phyloP scores from a whole-genome alignment of 2,113 vertebrate genomes.

The Nothobranchius furzeri region DNA sequence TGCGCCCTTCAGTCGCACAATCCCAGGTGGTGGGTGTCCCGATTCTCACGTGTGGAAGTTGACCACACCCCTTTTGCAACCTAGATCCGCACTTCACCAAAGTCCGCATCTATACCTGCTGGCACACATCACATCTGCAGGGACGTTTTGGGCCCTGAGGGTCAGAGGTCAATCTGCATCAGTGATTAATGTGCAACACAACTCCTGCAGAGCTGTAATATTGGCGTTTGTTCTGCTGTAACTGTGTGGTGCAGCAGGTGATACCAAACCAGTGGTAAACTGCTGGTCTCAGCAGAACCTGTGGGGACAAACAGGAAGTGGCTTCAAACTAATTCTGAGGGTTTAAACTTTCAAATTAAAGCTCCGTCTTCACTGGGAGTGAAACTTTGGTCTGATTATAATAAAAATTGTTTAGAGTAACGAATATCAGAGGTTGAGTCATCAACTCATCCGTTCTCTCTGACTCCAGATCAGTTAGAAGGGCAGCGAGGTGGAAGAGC shows the following conservation, averaged over 20 bases:
- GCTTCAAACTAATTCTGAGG: neutral
- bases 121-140: slow-evolving; percentile 13
- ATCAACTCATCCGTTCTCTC: neutral
- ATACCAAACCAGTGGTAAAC: neutral
- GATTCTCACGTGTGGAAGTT: no score
- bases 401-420: no score
- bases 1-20: no score
- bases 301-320: neutral
- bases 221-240: neutral
- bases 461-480: neutral
- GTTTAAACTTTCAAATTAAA: no score
- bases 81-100: no score
- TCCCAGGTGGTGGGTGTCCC: no score
- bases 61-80: no score
- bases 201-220: neutral
- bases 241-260: neutral
- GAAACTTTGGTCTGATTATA: no score
- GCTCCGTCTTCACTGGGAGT: no score
- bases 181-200: slow-evolving; percentile 10
- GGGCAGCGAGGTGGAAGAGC: slow-evolving; percentile 24
- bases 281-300: neutral
- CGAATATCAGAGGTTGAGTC: no score
- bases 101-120: slow-evolving; percentile 5
- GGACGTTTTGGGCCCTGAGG: neutral
- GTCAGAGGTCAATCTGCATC: slow-evolving; percentile 23